Evolutionary conservation across 2,113 vertebrate species (phyloP).

Genomic region (Epinephelus cyanopodus): DNA sequence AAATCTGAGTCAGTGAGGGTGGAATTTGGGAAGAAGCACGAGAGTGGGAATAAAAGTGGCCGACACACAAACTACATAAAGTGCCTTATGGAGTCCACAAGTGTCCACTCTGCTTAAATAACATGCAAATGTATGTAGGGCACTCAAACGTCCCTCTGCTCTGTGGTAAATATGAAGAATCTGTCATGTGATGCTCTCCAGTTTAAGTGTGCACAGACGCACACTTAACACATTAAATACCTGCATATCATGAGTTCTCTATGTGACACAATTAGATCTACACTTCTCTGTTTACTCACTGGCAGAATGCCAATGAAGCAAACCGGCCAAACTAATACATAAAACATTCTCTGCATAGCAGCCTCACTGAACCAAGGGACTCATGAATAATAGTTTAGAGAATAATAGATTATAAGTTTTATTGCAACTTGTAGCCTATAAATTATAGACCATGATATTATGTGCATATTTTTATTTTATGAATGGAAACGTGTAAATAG

Average conservation of each 20-base stretch:
- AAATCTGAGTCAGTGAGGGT: neutral
- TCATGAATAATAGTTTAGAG: slow-evolving; percentile 23
- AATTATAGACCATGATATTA: slow-evolving; percentile 2
- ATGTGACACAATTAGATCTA: neutral
- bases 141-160: slow-evolving; percentile 2
- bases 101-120: slow-evolving; percentile 4
- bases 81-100: slow-evolving; percentile 5
- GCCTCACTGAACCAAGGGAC: neutral
- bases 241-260: neutral
- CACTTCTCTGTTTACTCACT: neutral
- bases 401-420: slow-evolving; percentile 26
- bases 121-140: slow-evolving; percentile 23
- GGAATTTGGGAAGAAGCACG: neutral
- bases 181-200: neutral
- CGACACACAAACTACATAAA: neutral
- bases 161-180: slow-evolving; percentile 24
- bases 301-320: neutral
- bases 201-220: slow-evolving; percentile 25
- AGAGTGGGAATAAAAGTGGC: neutral
- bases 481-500: neutral
- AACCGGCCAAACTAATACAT: slow-evolving; percentile 11
- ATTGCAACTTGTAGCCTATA: slow-evolving; percentile 23
- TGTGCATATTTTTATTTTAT: slow-evolving; percentile 17
- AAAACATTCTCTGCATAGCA: neutral
- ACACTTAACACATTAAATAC: slow-evolving; percentile 1